phyloP scores from a whole-genome alignment of 1,140 invertebrate species.

The Macrostomum lignano region DNA sequence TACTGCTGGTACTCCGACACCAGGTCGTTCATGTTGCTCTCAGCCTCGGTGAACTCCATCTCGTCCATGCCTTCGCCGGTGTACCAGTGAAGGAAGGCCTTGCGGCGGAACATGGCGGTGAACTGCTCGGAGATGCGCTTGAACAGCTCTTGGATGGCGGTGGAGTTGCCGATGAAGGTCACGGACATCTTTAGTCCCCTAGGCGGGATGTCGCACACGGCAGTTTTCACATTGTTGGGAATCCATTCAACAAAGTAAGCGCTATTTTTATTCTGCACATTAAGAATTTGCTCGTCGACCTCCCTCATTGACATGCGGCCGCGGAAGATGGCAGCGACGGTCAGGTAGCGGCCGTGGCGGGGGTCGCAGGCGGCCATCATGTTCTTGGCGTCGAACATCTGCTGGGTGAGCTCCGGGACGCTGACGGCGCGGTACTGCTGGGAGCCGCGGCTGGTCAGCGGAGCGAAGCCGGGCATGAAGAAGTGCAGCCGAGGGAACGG shows the following conservation, averaged over 20 bases:
- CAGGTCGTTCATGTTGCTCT: slow-evolving; percentile 28
- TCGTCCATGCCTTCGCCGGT: slow-evolving; percentile 49
- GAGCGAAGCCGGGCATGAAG: slow-evolving; percentile 47
- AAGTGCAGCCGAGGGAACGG: slow-evolving; percentile 45
- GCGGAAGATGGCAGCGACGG: slow-evolving; percentile 35
- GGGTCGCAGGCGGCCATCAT: slow-evolving; percentile 43
- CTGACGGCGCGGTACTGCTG: slow-evolving; percentile 26
- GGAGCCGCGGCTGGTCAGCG: slow-evolving; percentile 32
- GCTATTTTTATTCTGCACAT: slow-evolving; percentile 41
- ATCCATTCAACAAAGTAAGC: slow-evolving; percentile 9
- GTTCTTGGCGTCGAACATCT: slow-evolving; percentile 40
- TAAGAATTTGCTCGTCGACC: slow-evolving; percentile 38
- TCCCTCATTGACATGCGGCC: slow-evolving; percentile 26
- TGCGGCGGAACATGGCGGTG: slow-evolving; percentile 38
- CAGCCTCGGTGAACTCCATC: slow-evolving; percentile 41
- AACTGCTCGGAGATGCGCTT: slow-evolving; percentile 42
- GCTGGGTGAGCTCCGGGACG: slow-evolving; percentile 29
- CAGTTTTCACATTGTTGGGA: slow-evolving; percentile 23
- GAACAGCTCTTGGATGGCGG: slow-evolving; percentile 45
- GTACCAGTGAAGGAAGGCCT: slow-evolving; percentile 45
- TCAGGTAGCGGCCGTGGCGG: slow-evolving; percentile 32
- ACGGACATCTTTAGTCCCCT: slow-evolving; percentile 28
- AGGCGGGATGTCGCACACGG: slow-evolving; percentile 8
- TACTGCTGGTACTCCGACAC: slow-evolving; percentile 56
- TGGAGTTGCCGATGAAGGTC: slow-evolving; percentile 32